phyloP scores from a whole-genome alignment of 2,113 vertebrate species.

The Oreochromis tanganicae region DNA sequence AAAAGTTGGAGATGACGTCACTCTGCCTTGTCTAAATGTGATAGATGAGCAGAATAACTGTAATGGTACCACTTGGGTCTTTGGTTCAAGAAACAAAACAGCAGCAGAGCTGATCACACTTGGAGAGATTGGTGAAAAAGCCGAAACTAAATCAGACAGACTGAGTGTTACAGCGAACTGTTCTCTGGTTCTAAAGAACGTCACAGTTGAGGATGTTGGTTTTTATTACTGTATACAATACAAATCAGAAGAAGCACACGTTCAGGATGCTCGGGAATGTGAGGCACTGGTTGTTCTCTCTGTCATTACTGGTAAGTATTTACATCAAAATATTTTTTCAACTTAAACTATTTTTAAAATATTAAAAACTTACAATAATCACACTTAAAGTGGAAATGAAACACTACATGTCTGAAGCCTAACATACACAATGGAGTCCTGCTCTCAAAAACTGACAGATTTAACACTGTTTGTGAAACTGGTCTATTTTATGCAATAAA shows the following conservation, averaged over 20 bases:
- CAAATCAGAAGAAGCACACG: background rate
- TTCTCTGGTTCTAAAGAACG: background rate
- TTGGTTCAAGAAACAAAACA: background rate
- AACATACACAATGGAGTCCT: no score
- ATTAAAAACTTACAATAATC: background rate
- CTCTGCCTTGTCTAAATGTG: background rate
- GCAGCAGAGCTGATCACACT: background rate
- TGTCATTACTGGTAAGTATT: background rate
- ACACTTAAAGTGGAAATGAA: no score
- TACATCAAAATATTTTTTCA: background rate
- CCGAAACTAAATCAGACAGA: background rate
- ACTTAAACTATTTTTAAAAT: background rate
- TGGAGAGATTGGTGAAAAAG: background rate
- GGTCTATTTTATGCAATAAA: background rate
- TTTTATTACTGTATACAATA: fast-evolving
- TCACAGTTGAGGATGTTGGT: background rate
- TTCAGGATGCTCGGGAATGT: background rate
- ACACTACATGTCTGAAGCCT: no score
- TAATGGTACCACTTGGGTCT: background rate
- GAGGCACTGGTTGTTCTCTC: background rate
- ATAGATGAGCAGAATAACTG: background rate
- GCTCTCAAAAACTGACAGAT: background rate
- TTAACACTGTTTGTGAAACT: background rate
- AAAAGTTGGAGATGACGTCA: background rate
- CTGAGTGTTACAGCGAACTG: background rate